Percentiles rank a stretch among this genome's conserved stretches.
Conservation (phyloP, 2,888 invertebrate species). For the Flabesymbios commensalis region DNA sequence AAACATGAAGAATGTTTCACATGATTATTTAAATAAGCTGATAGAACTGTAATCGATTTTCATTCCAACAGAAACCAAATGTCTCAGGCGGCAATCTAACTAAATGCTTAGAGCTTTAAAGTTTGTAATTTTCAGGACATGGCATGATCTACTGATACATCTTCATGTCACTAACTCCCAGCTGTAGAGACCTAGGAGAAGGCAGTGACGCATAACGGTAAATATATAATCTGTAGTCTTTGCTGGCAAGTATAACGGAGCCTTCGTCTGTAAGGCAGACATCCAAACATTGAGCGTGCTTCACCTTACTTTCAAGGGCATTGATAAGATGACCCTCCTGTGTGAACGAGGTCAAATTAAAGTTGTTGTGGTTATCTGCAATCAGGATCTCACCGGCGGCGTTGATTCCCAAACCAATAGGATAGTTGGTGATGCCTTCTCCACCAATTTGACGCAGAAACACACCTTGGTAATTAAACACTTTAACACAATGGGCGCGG, state of each 20-base stretch:
- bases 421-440: constrained; percentile 27
- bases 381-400: constrained; percentile 28
- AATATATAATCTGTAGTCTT: constrained; percentile 30
- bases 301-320: constrained; percentile 31
- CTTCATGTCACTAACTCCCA: too few relatives aligned
- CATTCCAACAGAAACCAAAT: too few relatives aligned
- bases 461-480: constrained; percentile 35
- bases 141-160: too few relatives aligned
- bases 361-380: constrained; percentile 36
- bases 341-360: constrained; percentile 32
- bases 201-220: constrained; percentile 26
- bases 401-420: constrained; percentile 28
- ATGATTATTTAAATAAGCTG: too few relatives aligned
- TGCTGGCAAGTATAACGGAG: constrained; percentile 31
- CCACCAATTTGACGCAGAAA: constrained; percentile 31
- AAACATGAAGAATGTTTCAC: too few relatives aligned
- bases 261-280: constrained; percentile 27
- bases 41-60: too few relatives aligned
- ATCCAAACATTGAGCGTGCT: constrained; percentile 35
- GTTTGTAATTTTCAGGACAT: too few relatives aligned
- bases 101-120: too few relatives aligned
- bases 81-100: too few relatives aligned
- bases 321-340: constrained; percentile 30
- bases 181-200: too few relatives aligned
- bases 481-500: constrained; percentile 97